Evolutionary conservation across 2,888 invertebrate genomes (phyloP).

Genomic region (Aplocera efformata): DNA sequence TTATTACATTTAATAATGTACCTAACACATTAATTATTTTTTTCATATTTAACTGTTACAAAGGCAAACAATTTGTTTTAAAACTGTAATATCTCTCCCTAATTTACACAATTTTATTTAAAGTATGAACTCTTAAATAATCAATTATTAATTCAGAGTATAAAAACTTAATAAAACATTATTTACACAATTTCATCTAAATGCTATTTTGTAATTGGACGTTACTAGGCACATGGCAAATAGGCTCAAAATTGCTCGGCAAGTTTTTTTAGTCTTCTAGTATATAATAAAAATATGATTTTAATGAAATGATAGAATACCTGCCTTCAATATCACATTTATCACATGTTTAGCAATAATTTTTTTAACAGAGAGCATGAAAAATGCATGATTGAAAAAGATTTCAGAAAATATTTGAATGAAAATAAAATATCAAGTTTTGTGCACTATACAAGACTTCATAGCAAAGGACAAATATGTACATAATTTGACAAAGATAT

Average conservation of each 20-base stretch:
- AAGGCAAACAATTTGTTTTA: too few species aligned
- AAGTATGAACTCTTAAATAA: too few species aligned
- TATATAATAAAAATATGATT: background rate
- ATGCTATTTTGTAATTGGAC: conserved; percentile 38
- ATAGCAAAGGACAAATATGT: background rate
- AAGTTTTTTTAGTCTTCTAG: conserved; percentile 46
- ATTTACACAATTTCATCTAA: conserved; percentile 20
- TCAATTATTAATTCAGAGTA: background rate
- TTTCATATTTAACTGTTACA: too few species aligned
- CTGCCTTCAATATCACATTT: conserved; percentile 15
- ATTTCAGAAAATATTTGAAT: too few species aligned
- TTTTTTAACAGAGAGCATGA: background rate
- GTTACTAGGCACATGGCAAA: conserved; percentile 36
- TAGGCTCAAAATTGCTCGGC: conserved; percentile 49
- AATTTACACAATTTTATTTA: too few species aligned
- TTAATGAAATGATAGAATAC: background rate
- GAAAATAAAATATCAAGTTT: too few species aligned
- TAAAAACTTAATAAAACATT: conserved; percentile 4
- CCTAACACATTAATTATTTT: background rate
- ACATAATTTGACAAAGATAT: background rate
- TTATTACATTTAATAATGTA: conserved; percentile 7
- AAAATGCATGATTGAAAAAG: too few species aligned
- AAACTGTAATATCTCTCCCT: too few species aligned
- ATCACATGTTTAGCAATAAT: conserved; percentile 6
- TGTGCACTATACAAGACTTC: too few species aligned